Evolutionary conservation across 2,888 invertebrate genomes (phyloP).

Genomic region (Agrotis segetum): DNA sequence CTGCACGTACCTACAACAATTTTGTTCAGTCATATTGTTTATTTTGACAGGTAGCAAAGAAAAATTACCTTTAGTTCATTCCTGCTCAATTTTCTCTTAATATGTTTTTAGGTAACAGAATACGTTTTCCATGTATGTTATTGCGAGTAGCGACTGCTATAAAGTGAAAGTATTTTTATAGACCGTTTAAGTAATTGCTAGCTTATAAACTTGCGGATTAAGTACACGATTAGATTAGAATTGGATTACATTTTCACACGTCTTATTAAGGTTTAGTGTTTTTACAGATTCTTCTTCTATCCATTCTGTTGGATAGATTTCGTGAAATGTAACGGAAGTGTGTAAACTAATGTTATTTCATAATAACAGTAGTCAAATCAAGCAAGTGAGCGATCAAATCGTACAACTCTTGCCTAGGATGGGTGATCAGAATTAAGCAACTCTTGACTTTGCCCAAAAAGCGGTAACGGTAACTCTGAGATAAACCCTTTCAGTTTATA

Average conservation of each 20-base stretch:
- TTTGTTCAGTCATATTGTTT: slow-evolving; percentile 16
- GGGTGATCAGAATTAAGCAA: no score
- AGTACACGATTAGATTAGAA: slow-evolving; percentile 45
- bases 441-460: no score
- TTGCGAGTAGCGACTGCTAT: neutral
- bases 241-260: slow-evolving; percentile 39
- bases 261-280: neutral
- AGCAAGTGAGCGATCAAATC: no score
- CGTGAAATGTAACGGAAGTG: no score
- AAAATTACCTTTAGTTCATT: neutral
- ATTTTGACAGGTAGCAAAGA: slow-evolving; percentile 4
- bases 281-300: no score
- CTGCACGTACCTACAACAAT: neutral
- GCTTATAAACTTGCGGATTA: slow-evolving; percentile 30
- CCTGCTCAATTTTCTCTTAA: neutral
- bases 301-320: no score
- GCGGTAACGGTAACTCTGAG: no score
- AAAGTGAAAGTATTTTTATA: slow-evolving; percentile 50
- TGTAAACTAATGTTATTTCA: no score
- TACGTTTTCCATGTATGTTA: slow-evolving; percentile 15
- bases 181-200: slow-evolving; percentile 39
- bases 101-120: neutral
- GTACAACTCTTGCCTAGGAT: no score
- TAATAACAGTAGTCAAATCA: no score
- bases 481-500: no score